phyloP scores from a whole-genome alignment of 2,113 vertebrate species.

The Psilopsiagon aymara region DNA sequence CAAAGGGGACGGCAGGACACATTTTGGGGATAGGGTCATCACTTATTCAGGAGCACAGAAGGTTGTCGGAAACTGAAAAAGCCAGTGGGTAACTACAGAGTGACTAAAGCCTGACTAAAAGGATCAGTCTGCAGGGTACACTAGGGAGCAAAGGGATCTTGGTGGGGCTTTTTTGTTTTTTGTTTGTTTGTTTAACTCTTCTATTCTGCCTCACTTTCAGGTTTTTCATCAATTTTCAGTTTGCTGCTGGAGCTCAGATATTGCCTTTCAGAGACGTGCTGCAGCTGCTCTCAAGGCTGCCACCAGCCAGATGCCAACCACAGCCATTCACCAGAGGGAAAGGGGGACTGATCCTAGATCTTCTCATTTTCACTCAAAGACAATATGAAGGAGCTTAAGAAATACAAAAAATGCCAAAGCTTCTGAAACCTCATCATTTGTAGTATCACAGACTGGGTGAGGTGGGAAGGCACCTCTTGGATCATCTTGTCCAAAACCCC shows the following conservation, averaged over 20 bases:
- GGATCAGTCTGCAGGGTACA: not conserved
- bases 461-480: not conserved
- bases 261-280: not conserved
- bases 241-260: not conserved
- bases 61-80: not conserved
- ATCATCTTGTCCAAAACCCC: not conserved
- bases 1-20: not conserved
- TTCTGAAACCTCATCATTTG: not conserved
- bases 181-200: not conserved
- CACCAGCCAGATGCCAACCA: not conserved
- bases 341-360: fast-evolving
- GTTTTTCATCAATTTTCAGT: not conserved
- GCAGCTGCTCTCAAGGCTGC: not conserved
- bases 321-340: not conserved
- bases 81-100: not conserved
- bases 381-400: not conserved
- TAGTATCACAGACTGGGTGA: not conserved
- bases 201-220: not conserved
- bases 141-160: not conserved
- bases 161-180: not conserved
- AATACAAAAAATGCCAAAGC: not conserved
- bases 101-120: not conserved
- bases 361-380: not conserved
- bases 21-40: not conserved
- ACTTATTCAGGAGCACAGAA: not conserved